These are phyloP conservation scores for Cyanoderma ruficeps DNA, from an alignment of 2,113 vertebrate genomes.

Conservation along the genomic window DNA sequence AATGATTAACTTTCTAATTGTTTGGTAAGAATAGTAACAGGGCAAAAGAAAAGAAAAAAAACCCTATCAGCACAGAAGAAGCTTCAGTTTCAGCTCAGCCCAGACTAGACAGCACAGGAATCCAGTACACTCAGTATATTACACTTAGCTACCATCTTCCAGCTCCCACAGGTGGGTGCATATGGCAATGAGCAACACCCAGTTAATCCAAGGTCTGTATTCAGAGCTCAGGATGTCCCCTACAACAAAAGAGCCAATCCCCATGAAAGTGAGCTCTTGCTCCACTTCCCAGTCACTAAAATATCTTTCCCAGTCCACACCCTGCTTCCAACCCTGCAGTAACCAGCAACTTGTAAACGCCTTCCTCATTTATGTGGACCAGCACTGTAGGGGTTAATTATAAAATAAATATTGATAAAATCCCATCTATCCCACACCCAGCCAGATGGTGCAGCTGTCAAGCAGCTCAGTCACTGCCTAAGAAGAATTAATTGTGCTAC, in stretches of 20 bases:
- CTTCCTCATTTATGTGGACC: not conserved
- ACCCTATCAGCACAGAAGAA: not conserved
- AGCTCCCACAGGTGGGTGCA: not conserved
- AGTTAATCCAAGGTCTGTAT: not conserved
- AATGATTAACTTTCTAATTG: not conserved
- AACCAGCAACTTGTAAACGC: not conserved
- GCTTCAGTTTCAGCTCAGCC: not conserved
- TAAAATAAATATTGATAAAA: constrained; percentile 20
- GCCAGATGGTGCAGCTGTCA: constrained; percentile 7
- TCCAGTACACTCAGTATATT: not conserved
- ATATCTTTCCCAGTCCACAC: not conserved
- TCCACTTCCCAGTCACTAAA: not conserved
- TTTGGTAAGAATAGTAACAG: not conserved
- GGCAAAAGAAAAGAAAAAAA: not conserved
- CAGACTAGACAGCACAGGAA: not conserved
- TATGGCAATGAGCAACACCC: not conserved
- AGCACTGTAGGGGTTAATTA: not conserved
- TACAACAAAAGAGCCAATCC: not conserved
- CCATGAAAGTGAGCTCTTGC: not conserved
- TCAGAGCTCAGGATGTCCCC: not conserved
- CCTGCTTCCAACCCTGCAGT: not conserved
- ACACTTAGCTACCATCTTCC: not conserved
- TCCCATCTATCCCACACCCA: not conserved
- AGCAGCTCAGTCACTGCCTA: not conserved
- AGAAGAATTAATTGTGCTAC: constrained; percentile 1